Evolutionary conservation across 1,140 invertebrate genomes (phyloP).

Genomic region (Ips typographus): DNA sequence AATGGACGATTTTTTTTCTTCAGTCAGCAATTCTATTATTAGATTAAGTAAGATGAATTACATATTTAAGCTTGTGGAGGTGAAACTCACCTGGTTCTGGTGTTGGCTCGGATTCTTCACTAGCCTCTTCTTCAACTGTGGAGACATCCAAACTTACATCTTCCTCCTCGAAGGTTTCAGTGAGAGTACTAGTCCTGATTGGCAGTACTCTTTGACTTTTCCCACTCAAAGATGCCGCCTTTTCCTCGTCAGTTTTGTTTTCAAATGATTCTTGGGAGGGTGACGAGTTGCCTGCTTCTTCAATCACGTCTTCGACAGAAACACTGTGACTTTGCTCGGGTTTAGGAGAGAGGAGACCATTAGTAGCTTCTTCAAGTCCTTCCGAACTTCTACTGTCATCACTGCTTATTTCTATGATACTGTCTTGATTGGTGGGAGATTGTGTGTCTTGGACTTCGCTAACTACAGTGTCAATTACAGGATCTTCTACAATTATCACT

Average conservation of each 20-base stretch:
- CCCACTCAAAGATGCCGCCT: constrained; percentile 21
- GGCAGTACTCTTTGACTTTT: constrained; percentile 4
- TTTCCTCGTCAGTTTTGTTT: constrained; percentile 35
- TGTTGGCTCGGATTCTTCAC: too few species aligned
- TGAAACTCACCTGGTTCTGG: constrained; percentile 47
- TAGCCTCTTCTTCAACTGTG: too few species aligned
- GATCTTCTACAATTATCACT: background rate
- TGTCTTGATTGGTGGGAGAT: too few species aligned
- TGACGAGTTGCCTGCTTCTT: background rate
- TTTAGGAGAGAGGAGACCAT: too few species aligned
- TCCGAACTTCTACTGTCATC: too few species aligned
- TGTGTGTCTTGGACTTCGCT: too few species aligned
- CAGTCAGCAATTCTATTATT: constrained; percentile 24
- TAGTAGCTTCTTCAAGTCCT: too few species aligned
- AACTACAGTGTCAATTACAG: too few species aligned
- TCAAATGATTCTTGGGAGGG: constrained; percentile 12
- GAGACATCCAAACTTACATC: constrained; percentile 35
- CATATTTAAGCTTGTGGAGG: constrained; percentile 35
- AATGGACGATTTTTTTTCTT: constrained; percentile 30
- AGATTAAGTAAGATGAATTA: too few species aligned
- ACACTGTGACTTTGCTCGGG: too few species aligned
- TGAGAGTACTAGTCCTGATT: background rate
- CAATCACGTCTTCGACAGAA: too few species aligned
- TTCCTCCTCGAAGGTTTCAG: background rate
- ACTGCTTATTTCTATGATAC: too few species aligned